These are phyloP conservation scores for Chauna torquata DNA, from an alignment of 2,113 vertebrate species.

Conservation along the genomic window DNA sequence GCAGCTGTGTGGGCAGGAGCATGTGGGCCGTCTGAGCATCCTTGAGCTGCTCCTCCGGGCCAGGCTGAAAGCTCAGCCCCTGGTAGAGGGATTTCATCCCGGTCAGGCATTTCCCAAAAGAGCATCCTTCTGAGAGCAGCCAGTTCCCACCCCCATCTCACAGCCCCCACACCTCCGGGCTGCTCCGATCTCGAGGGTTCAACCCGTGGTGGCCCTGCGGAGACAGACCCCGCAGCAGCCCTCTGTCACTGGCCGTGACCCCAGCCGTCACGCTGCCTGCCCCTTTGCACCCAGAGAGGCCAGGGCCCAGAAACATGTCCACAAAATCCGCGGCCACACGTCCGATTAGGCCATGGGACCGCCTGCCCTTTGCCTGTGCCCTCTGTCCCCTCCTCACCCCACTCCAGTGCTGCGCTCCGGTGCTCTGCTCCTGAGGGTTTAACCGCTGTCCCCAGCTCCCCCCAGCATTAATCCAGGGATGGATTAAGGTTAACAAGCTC, in stretches of 20 bases:
- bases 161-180: neutral
- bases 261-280: neutral
- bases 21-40: neutral
- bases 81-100: neutral
- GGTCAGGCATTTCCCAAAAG: neutral
- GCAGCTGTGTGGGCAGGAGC: neutral
- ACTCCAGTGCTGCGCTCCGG: rapidly evolving
- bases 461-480: constrained; percentile 51
- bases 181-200: neutral
- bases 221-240: neutral
- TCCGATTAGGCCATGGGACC: neutral
- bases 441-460: constrained; percentile 55
- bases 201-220: neutral
- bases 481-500: constrained; percentile 68
- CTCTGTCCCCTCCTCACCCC: neutral
- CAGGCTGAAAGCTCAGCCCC: neutral
- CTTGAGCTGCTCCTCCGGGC: rapidly evolving
- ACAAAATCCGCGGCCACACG: neutral
- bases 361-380: neutral
- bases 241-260: neutral
- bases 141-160: neutral
- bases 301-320: neutral
- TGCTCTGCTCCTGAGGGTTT: neutral
- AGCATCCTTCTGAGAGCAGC: neutral
- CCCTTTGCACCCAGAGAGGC: neutral